Percentiles rank a stretch among this genome's conserved stretches.
Conservation (phyloP, 2,113 vertebrate genomes). For the Miniopterus natalensis region DNA sequence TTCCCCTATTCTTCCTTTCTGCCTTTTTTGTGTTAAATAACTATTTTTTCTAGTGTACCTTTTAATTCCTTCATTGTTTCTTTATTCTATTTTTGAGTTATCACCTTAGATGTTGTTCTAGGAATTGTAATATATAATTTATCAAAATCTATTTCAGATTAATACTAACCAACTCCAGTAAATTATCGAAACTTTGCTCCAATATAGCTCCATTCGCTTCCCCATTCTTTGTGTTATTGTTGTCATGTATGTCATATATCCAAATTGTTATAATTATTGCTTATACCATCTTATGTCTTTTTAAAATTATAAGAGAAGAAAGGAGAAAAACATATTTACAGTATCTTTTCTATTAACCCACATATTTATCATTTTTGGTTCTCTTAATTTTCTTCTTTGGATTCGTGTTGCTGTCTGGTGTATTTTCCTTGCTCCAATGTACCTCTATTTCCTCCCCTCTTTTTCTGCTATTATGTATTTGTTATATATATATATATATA, state of each 20-base stretch:
- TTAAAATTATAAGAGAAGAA: neutral
- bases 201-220: neutral
- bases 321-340: conserved; percentile 19
- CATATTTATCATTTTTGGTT: neutral
- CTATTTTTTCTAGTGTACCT: neutral
- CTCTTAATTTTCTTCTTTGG: neutral
- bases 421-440: neutral
- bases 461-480: no score
- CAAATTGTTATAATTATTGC: neutral
- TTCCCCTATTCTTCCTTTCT: neutral
- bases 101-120: conserved; percentile 14
- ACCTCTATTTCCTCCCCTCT: no score
- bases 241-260: neutral
- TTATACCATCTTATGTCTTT: neutral
- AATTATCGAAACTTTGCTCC: neutral
- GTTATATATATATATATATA: no score
- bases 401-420: neutral
- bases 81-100: conserved; percentile 30
- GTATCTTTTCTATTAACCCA: neutral
- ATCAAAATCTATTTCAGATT: neutral
- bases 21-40: neutral
- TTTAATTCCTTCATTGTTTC: neutral
- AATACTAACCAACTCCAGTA: neutral
- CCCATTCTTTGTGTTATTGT: neutral
- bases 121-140: neutral